These are phyloP conservation scores for Gallinago jamesoni DNA, from an alignment of 2,113 vertebrate genomes.

Conservation along the genomic window DNA sequence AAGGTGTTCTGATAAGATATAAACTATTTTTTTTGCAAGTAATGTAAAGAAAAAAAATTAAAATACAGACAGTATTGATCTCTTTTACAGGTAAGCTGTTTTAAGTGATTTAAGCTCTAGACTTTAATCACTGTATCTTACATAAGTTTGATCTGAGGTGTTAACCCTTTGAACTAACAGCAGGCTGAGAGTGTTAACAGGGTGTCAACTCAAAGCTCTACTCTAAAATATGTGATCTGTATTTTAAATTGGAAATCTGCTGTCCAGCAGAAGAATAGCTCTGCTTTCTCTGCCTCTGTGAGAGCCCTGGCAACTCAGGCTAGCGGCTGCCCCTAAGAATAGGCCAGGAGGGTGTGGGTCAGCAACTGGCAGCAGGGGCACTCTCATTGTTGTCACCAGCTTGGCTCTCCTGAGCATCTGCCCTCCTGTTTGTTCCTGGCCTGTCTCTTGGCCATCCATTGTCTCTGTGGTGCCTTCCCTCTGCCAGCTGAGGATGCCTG, in stretches of 20 bases:
- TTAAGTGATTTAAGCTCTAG: not conserved
- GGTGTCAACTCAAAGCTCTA: not conserved
- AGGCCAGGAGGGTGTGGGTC: rapidly evolving
- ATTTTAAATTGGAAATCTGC: not conserved
- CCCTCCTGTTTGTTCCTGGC: not conserved
- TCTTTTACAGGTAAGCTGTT: not conserved
- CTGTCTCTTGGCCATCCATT: rapidly evolving
- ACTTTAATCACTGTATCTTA: not conserved
- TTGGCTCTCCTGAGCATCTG: rapidly evolving
- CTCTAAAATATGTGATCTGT: not conserved
- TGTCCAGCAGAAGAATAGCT: not conserved
- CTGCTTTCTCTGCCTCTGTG: not conserved
- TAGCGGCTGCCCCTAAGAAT: not conserved
- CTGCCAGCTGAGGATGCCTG: not conserved
- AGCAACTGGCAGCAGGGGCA: rapidly evolving
- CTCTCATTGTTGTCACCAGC: not conserved
- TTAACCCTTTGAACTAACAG: not conserved
- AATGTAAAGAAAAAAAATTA: not conserved
- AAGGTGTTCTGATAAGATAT: not conserved
- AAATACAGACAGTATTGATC: not conserved
- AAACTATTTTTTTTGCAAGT: not conserved
- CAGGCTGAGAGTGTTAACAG: not conserved
- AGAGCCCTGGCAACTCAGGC: rapidly evolving
- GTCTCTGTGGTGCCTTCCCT: not conserved
- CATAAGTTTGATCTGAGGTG: not conserved